Percentiles rank a stretch among this genome's conserved stretches.
Evolutionary conservation across 1,140 invertebrate genomes (phyloP).

Genomic region (Antheraea mylitta): DNA sequence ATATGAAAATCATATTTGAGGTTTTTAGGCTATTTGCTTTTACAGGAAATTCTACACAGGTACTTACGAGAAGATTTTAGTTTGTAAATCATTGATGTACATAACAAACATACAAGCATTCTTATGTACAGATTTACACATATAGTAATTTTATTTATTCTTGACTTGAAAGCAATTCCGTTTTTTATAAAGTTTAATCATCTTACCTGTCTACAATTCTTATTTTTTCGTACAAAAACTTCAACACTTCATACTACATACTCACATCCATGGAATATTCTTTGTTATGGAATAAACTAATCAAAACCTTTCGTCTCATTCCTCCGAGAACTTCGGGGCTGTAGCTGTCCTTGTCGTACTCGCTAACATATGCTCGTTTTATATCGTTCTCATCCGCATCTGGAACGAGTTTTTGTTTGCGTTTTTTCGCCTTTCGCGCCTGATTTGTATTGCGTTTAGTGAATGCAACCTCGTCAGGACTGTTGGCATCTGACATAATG

Average conservation of each 20-base stretch:
- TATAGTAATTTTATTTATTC: no score
- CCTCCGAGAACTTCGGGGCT: conserved; percentile 38
- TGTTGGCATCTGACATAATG: conserved; percentile 18
- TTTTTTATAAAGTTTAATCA: no score
- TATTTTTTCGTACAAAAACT: no score
- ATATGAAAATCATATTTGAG: no score
- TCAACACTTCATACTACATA: background rate
- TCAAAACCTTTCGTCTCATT: conserved; percentile 54
- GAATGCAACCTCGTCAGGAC: conserved; percentile 19
- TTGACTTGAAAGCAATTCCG: no score
- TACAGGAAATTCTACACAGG: no score
- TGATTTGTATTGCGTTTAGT: conserved; percentile 17
- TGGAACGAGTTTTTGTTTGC: conserved; percentile 42
- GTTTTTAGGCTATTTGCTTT: no score
- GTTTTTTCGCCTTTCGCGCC: conserved; percentile 37
- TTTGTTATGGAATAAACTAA: conserved; percentile 59
- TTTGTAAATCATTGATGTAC: no score
- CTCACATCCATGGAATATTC: conserved; percentile 52
- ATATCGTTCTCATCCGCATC: conserved; percentile 42
- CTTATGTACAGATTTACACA: no score
- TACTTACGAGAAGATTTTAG: no score
- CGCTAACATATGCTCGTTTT: conserved; percentile 44
- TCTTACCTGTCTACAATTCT: no score
- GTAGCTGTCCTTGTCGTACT: conserved; percentile 41
- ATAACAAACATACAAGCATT: no score